Conservation (phyloP, 2,113 vertebrate genomes). For the Catharus minimus region DNA sequence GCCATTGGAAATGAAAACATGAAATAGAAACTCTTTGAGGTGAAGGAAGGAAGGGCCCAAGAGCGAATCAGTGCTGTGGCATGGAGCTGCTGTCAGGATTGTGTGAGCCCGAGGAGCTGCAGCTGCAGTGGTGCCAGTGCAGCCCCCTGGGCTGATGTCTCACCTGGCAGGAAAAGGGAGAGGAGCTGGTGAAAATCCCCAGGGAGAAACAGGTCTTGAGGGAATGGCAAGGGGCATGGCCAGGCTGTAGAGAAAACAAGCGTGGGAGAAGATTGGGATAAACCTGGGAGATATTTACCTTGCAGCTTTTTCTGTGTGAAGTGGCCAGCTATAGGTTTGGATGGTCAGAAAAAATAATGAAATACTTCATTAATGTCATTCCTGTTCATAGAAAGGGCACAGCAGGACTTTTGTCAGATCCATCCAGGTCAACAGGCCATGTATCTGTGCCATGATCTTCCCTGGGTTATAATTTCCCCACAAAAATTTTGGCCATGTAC, state of each 20-base stretch:
- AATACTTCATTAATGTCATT: background rate
- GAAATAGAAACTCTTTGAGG: background rate
- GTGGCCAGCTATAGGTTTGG: background rate
- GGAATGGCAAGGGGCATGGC: fast-evolving
- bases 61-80: background rate
- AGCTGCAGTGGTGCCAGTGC: fast-evolving
- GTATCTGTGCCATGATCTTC: background rate
- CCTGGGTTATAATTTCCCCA: background rate
- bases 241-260: background rate
- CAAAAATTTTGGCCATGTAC: background rate
- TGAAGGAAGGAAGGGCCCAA: background rate
- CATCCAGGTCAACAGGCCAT: background rate
- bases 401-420: background rate
- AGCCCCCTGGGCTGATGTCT: background rate
- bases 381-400: background rate
- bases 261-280: background rate
- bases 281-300: background rate
- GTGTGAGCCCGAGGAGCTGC: background rate
- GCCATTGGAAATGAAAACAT: background rate
- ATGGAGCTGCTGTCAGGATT: fast-evolving
- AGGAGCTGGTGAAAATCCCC: background rate
- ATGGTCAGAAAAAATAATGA: background rate
- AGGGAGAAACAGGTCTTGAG: background rate
- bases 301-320: background rate
- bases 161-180: fast-evolving